Percentiles rank a stretch among this genome's conserved stretches.
Conservation (phyloP, 2,113 vertebrate genomes). For the human region GRCh38 chr16:86842501-86843000, state of each 20-base stretch:
- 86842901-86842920: background rate
- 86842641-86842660: background rate
- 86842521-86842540: too few relatives aligned
- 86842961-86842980: background rate
- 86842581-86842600: too few relatives aligned
- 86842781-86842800: background rate
- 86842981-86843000: background rate
- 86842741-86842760: background rate
- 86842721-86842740: accelerated
- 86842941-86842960: background rate
- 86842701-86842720: accelerated
- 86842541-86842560: too few relatives aligned
- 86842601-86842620: too few relatives aligned
- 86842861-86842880: accelerated
- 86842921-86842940: background rate
- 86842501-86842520: too few relatives aligned
- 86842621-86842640: background rate
- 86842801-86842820: background rate
- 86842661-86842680: accelerated
- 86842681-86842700: background rate
- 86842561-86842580: too few relatives aligned
- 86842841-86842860: accelerated
- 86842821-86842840: accelerated
- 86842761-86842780: accelerated
- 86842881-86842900: background rate